A percentile compares a stretch with the other conserved stretches of the same genome.
Evolutionary conservation across 2,797 vertebrate species (phyloP).

Genomic region (Podargus strigoides): DNA sequence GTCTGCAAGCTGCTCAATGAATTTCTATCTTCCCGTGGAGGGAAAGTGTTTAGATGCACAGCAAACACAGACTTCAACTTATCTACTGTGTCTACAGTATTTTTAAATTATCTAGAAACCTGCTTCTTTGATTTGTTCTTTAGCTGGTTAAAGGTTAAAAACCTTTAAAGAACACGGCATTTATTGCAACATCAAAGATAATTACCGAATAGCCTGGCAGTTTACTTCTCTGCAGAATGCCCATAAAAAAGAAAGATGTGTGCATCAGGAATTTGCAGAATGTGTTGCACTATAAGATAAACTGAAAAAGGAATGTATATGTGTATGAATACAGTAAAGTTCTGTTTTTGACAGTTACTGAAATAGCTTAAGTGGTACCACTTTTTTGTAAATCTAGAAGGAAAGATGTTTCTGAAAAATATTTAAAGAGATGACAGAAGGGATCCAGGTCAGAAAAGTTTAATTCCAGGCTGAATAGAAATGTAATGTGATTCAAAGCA

Average conservation of each 20-base stretch:
- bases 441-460: neutral
- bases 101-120: slow-evolving; percentile 28
- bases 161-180: slow-evolving; percentile 40
- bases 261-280: slow-evolving; percentile 53
- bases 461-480: neutral
- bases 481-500: neutral
- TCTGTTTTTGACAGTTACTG: slow-evolving; percentile 1
- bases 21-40: neutral
- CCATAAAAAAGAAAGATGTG: slow-evolving; percentile 67
- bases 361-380: neutral
- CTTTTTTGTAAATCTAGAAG: neutral
- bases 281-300: slow-evolving; percentile 47
- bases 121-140: slow-evolving; percentile 44
- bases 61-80: slow-evolving; percentile 30
- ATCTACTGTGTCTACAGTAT: slow-evolving; percentile 21
- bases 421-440: neutral
- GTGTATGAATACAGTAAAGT: neutral
- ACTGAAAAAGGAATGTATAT: slow-evolving; percentile 51
- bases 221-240: slow-evolving; percentile 45
- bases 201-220: slow-evolving; percentile 50
- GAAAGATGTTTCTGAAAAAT: neutral
- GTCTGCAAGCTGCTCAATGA: neutral
- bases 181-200: slow-evolving; percentile 62
- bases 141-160: slow-evolving; percentile 59
- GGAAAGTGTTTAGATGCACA: neutral